phyloP scores from a whole-genome alignment of 2,113 vertebrate species.

The Scopus umbretta region DNA sequence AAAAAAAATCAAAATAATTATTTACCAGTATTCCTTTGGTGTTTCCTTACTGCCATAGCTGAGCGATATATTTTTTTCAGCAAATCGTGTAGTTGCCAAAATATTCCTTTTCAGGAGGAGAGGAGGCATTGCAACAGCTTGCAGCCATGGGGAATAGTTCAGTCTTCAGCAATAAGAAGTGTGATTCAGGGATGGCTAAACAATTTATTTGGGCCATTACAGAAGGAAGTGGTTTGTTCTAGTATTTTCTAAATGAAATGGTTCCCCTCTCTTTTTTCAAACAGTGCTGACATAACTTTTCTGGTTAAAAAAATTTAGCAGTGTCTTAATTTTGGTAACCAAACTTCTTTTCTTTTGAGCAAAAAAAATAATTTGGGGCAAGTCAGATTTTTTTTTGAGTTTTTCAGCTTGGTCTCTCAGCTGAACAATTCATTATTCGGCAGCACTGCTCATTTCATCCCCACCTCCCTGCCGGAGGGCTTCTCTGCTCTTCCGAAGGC shows the following conservation, averaged over 20 bases:
- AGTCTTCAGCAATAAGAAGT: background rate
- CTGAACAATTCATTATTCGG: rapidly evolving
- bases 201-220: background rate
- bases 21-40: background rate
- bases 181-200: background rate
- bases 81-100: background rate
- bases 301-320: background rate
- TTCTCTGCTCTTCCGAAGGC: background rate
- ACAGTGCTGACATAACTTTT: background rate
- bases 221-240: background rate
- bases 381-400: background rate
- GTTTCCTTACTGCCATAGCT: background rate
- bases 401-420: background rate
- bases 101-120: background rate
- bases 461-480: background rate
- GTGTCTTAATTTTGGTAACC: background rate
- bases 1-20: background rate
- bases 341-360: background rate
- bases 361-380: background rate
- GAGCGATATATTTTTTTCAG: background rate
- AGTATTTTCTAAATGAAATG: background rate
- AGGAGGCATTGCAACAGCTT: background rate
- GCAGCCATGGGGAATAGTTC: background rate
- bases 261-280: background rate
- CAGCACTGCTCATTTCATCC: background rate